Percentiles rank a stretch among this genome's conserved stretches.
Evolutionary conservation across 2,797 vertebrate species (phyloP).

Genomic region (Nannoperca australis): DNA sequence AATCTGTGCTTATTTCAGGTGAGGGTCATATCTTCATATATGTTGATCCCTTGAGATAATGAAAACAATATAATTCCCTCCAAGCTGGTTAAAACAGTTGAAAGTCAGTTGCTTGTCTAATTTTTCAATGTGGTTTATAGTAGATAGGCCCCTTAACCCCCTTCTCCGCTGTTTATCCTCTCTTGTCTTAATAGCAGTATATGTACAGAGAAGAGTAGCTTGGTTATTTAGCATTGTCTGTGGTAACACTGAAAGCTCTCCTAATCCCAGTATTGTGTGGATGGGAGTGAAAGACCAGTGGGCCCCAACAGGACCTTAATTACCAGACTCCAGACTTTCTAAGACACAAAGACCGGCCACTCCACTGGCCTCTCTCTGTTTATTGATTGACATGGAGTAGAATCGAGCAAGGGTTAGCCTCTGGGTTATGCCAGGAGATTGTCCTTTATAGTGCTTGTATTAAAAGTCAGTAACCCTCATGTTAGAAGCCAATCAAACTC

Average conservation of each 20-base stretch:
- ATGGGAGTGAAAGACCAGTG: slow-evolving; percentile 59
- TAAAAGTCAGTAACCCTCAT: slow-evolving; percentile 65
- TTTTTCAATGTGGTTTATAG: not conserved
- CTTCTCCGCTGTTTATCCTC: slow-evolving; percentile 19
- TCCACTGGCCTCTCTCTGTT: slow-evolving; percentile 60
- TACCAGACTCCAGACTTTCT: slow-evolving; percentile 70
- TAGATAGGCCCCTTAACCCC: not conserved
- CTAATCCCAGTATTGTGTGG: slow-evolving; percentile 78
- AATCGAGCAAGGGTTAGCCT: slow-evolving; percentile 47
- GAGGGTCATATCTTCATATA: slow-evolving; percentile 1
- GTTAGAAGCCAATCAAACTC: slow-evolving; percentile 61
- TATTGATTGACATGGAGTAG: slow-evolving; percentile 60
- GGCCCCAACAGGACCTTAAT: slow-evolving; percentile 77
- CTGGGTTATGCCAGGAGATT: slow-evolving; percentile 45
- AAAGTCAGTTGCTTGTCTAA: not conserved
- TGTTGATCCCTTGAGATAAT: not conserved
- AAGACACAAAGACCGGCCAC: slow-evolving; percentile 70
- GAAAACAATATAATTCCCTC: not conserved
- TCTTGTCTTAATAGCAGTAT: slow-evolving; percentile 22
- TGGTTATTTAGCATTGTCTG: slow-evolving; percentile 66
- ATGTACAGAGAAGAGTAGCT: slow-evolving; percentile 27
- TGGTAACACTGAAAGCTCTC: slow-evolving; percentile 55
- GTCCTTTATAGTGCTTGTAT: slow-evolving; percentile 47
- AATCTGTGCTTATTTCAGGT: not conserved
- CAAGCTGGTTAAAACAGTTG: not conserved